Evolutionary conservation across 2,113 vertebrate genomes (phyloP).

Genomic region (Clarias gariepinus): DNA sequence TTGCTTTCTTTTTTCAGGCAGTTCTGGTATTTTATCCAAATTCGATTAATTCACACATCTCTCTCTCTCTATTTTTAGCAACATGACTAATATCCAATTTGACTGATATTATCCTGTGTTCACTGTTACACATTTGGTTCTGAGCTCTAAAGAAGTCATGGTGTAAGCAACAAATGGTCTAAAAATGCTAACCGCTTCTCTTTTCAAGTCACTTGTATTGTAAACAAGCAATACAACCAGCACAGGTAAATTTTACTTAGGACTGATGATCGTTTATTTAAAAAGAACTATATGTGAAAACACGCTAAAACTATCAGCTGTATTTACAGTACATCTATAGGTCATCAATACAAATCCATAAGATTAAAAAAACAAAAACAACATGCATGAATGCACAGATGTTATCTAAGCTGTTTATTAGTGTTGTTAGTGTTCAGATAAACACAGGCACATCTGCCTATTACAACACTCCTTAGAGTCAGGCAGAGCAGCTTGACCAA

Average conservation of each 20-base stretch:
- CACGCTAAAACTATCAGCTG: background rate
- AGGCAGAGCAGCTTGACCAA: slow-evolving; percentile 17
- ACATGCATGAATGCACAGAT: background rate
- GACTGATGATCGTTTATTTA: background rate
- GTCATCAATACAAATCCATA: slow-evolving; percentile 5
- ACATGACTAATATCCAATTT: background rate
- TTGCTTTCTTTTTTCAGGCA: background rate
- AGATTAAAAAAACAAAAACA: slow-evolving; percentile 12
- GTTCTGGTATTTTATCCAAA: background rate
- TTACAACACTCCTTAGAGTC: background rate
- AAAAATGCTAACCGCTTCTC: background rate
- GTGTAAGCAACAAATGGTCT: background rate
- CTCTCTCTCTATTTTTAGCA: background rate
- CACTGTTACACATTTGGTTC: background rate
- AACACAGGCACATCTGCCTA: slow-evolving; percentile 40
- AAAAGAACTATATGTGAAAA: background rate
- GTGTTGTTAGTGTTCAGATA: slow-evolving; percentile 20
- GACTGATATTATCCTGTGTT: background rate
- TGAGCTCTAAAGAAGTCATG: background rate
- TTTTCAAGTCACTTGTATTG: background rate
- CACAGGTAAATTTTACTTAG: background rate
- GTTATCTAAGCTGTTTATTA: slow-evolving; percentile 28
- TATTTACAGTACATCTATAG: background rate
- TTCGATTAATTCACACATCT: background rate
- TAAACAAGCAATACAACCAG: background rate